Evolutionary conservation across 2,888 invertebrate genomes (phyloP), one percentile per base, ranked within the genome.

Genomic region (Odontocerum albicorne): DNA sequence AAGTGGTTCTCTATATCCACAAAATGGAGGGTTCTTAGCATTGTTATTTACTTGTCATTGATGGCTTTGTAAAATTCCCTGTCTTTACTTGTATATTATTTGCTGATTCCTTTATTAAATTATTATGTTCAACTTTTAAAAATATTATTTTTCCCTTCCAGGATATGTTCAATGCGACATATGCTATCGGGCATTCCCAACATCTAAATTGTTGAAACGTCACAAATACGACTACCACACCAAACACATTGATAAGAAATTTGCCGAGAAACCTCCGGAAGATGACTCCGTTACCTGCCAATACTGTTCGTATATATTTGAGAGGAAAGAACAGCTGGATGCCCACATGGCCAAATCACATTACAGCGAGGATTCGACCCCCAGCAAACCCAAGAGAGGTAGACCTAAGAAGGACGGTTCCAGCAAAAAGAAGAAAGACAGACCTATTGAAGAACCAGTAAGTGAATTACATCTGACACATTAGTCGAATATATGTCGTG

Each of bases 121-220:
- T 33, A 7, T 6, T 4, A 4, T 8, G 33, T 13, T 33, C 3
- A 1, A 33, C 15, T 33, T 33, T 6, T 33, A 4, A 13, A n/a
- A 6, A 35, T 7, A 4, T 13, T 20, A n/a, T 35, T 33, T 46
- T 19, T 15, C 4, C 13, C 15, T 46, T 46, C 4, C 47, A 47
- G 47, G 36, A 44, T 49, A 38, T 42, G 44, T 54, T 15, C 50
- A 49, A 27, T 58, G 58, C 19, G 49, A 55, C 31, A 43, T 47
- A 7, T 58, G 58, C 31, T 31, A 47, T 13, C 38, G 51, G 12
- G 50, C 51, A 6, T 58, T 55, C 32, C 50, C 58, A 1, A 55
- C 55, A 27, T 12, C 8, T 2, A 35, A 44, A 10, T 55, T 50
- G 49, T 38, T 58, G 20, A 35, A 58, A 12, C 35, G 47, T 4